Conservation (phyloP, 2,797 vertebrate species). For the Pseudochirops cupreus region DNA sequence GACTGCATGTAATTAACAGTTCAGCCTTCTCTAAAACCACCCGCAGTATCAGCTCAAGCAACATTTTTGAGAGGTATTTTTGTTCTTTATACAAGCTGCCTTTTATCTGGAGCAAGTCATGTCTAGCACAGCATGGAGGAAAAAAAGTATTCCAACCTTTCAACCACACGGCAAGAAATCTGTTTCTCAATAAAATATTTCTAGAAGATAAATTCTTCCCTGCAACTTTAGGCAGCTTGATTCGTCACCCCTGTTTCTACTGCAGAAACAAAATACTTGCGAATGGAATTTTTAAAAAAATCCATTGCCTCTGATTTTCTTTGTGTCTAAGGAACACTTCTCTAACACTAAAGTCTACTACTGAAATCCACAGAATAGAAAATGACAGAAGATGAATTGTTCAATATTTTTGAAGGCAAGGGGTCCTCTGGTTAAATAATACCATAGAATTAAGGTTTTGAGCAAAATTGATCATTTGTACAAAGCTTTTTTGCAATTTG, state of each 20-base stretch:
- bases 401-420: conserved; percentile 45
- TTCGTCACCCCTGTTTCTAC: conserved; percentile 4
- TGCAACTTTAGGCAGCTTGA: conserved; percentile 39
- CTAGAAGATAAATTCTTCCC: conserved; percentile 65
- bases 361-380: conserved; percentile 26
- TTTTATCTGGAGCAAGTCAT: conserved; percentile 58
- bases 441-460: conserved; percentile 6
- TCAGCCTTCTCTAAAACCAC: neutral
- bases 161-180: conserved; percentile 60
- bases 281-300: conserved; percentile 39
- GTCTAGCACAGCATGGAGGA: conserved; percentile 59
- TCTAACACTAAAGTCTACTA: neutral
- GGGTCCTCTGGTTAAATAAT: conserved; percentile 38
- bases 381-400: conserved; percentile 26
- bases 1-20: neutral
- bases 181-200: conserved; percentile 44
- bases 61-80: conserved; percentile 10
- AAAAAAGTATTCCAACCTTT: conserved; percentile 37
- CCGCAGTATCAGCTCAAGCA: neutral
- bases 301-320: neutral
- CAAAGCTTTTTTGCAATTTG: conserved; percentile 53
- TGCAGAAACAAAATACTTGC: conserved; percentile 36
- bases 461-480: conserved; percentile 21
- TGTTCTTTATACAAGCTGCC: conserved; percentile 34
- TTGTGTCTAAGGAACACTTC: conserved; percentile 36